These are phyloP conservation scores for Mesembrinibis cayennensis DNA, from an alignment of 2,113 vertebrate species.

Conservation along the genomic window DNA sequence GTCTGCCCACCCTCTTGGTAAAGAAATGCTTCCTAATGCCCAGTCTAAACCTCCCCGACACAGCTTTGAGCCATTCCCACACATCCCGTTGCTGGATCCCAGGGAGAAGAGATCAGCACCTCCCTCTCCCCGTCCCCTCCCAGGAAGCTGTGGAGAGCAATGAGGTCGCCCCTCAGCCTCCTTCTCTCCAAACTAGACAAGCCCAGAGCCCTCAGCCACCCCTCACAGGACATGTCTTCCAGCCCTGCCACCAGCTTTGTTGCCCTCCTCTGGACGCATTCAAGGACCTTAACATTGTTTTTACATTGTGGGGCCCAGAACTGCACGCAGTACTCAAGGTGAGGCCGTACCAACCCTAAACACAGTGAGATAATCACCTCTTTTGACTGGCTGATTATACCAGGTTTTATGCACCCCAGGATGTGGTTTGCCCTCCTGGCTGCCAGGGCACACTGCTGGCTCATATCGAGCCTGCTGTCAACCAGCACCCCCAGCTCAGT, in stretches of 20 bases:
- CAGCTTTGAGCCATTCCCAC: background rate
- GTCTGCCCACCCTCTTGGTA: background rate
- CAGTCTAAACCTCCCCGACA: fast-evolving
- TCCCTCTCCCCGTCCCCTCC: fast-evolving
- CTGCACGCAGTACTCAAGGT: background rate
- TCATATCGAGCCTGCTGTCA: background rate
- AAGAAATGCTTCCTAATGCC: background rate
- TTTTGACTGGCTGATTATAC: fast-evolving
- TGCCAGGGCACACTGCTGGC: background rate
- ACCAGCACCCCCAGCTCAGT: fast-evolving
- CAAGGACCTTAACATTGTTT: background rate
- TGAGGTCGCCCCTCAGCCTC: background rate
- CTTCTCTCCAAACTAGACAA: background rate
- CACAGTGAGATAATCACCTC: background rate
- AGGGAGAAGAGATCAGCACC: background rate
- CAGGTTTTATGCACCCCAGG: background rate
- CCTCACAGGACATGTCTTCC: background rate
- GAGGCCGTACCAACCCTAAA: fast-evolving
- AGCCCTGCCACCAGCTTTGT: background rate
- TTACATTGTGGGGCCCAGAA: background rate
- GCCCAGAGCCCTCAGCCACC: fast-evolving
- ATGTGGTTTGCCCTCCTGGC: background rate
- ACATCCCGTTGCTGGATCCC: background rate
- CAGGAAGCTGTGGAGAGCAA: background rate
- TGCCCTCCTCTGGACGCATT: background rate